Evolutionary conservation across 2,797 vertebrate genomes (phyloP).

Genomic region (Pelochelys cantorii): DNA sequence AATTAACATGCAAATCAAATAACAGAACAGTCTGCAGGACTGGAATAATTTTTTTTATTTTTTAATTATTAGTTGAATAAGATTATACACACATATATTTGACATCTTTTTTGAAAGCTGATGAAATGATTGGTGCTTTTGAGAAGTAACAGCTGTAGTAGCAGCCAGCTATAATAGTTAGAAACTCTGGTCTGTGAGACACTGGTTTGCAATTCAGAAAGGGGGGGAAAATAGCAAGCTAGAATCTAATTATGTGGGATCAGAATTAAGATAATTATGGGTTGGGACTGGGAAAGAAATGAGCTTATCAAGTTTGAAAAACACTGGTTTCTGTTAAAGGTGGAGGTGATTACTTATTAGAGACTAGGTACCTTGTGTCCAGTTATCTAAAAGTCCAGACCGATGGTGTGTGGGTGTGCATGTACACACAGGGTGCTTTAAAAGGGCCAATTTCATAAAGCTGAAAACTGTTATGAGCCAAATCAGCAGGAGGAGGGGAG

Average conservation of each 20-base stretch:
- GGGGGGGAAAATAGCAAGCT: background rate
- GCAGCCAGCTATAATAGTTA: slow-evolving; percentile 26
- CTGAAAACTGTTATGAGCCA: background rate
- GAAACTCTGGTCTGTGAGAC: background rate
- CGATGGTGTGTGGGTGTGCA: too few relatives aligned
- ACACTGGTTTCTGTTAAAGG: background rate
- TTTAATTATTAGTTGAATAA: slow-evolving; percentile 29
- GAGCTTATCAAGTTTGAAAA: slow-evolving; percentile 10
- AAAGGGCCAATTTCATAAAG: background rate
- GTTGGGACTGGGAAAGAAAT: background rate
- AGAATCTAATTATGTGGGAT: slow-evolving; percentile 23
- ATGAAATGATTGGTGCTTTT: slow-evolving; percentile 57
- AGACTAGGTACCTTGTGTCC: background rate
- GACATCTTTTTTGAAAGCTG: slow-evolving; percentile 62
- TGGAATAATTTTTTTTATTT: slow-evolving; percentile 57
- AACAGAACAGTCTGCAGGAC: slow-evolving; percentile 52
- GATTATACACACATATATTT: slow-evolving; percentile 35
- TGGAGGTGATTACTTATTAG: background rate
- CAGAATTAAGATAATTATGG: slow-evolving; percentile 20
- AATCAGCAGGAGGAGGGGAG: background rate
- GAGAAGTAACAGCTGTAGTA: slow-evolving; percentile 49
- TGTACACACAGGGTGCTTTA: background rate
- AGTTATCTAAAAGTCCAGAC: too few relatives aligned
- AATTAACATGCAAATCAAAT: slow-evolving; percentile 64
- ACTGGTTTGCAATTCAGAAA: slow-evolving; percentile 12